Evolutionary conservation across 2,797 vertebrate species (phyloP).

Genomic region (Arctocebus calabarensis): DNA sequence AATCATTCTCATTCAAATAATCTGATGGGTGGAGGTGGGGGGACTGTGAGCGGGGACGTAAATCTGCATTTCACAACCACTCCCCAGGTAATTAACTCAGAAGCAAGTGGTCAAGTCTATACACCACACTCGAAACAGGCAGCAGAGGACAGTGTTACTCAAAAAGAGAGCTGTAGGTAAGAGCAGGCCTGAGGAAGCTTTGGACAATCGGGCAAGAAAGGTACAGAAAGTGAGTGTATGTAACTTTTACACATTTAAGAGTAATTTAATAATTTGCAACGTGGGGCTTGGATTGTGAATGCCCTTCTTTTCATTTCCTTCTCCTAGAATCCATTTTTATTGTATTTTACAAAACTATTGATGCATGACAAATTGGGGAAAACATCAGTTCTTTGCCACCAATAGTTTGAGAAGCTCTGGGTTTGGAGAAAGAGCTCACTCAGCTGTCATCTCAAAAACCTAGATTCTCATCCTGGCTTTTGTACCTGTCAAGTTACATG

Average conservation of each 20-base stretch:
- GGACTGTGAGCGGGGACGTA: background rate
- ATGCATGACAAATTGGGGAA: background rate
- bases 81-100: background rate
- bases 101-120: background rate
- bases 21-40: background rate
- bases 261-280: constrained; percentile 1
- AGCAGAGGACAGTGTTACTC: background rate
- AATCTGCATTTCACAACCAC: background rate
- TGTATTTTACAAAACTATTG: background rate
- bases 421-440: background rate
- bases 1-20: background rate
- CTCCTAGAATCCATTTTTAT: background rate
- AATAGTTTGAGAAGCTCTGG: background rate
- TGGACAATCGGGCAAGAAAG: background rate
- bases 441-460: background rate
- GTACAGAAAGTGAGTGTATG: background rate
- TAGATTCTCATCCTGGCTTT: constrained; percentile 21
- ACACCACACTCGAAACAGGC: background rate
- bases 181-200: background rate
- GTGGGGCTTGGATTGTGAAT: background rate
- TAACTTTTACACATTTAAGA: background rate
- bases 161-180: background rate
- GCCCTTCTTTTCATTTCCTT: constrained; percentile 11
- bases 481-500: background rate
- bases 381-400: background rate